Percentiles rank a stretch among this genome's conserved stretches.
Conservation (phyloP, 1,140 invertebrate genomes). For the Oncopodura yosiiana region DNA sequence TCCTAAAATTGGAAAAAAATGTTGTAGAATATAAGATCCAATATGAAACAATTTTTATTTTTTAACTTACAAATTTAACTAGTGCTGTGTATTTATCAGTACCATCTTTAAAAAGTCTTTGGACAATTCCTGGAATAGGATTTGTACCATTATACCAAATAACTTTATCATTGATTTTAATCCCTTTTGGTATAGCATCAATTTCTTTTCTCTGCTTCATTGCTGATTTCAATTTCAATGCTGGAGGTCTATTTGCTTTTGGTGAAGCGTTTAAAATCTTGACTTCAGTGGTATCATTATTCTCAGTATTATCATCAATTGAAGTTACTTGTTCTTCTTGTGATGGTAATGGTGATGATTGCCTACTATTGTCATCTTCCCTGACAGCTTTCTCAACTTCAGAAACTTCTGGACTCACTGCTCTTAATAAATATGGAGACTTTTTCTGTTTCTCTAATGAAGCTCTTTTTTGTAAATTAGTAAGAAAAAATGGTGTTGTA, state of each 20-base stretch:
- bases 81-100: slow-evolving; percentile 22
- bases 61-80: slow-evolving; percentile 20
- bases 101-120: slow-evolving; percentile 14
- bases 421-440: too few relatives aligned
- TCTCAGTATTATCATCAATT: not conserved
- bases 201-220: slow-evolving; percentile 25
- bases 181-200: slow-evolving; percentile 14
- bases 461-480: too few relatives aligned
- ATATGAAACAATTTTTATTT: too few relatives aligned
- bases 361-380: not conserved
- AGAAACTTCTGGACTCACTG: too few relatives aligned
- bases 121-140: slow-evolving; percentile 14
- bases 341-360: not conserved
- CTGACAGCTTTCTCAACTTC: not conserved
- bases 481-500: slow-evolving; percentile 14
- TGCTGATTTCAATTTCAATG: slow-evolving; percentile 19
- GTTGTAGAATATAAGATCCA: too few relatives aligned
- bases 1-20: slow-evolving; percentile 2
- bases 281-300: not conserved
- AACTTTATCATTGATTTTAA: slow-evolving; percentile 17
- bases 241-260: not conserved
- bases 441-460: too few relatives aligned
- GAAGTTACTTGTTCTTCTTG: not conserved
- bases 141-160: slow-evolving; percentile 15
- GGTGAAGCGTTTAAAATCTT: not conserved